phyloP scores from a whole-genome alignment of 2,113 vertebrate genomes.

The Orcinus orca region DNA sequence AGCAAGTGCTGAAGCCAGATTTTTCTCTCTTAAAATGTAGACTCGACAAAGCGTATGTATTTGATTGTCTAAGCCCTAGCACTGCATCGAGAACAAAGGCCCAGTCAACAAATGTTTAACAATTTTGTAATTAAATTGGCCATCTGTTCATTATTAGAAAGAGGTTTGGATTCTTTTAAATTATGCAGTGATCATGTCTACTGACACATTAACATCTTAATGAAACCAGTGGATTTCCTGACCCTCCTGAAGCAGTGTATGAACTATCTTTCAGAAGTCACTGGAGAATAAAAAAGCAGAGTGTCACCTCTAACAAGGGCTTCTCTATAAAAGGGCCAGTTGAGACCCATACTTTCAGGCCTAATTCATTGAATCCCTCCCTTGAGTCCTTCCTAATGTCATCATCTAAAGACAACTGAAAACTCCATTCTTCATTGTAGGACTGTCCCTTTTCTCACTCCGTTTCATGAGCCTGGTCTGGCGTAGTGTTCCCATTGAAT shows the following conservation, averaged over 20 bases:
- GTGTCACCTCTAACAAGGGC: background rate
- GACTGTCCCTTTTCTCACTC: background rate
- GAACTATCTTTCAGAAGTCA: conserved; percentile 10
- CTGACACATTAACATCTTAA: background rate
- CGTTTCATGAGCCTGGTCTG: background rate
- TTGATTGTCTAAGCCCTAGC: background rate
- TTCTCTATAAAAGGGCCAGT: background rate
- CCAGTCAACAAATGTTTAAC: background rate
- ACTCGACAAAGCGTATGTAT: background rate
- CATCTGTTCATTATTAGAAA: conserved; percentile 25
- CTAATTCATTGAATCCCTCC: background rate
- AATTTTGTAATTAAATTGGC: background rate
- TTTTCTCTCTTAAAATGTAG: background rate
- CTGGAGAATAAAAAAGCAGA: background rate
- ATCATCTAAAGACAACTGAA: conserved; percentile 35
- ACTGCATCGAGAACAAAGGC: background rate
- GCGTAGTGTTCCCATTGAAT: background rate
- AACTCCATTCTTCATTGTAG: conserved; percentile 15
- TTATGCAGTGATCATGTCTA: background rate
- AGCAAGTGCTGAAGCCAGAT: background rate
- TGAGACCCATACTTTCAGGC: background rate
- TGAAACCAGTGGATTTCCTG: background rate
- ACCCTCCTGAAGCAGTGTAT: background rate
- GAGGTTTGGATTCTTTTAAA: background rate
- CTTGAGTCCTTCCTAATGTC: conserved; percentile 26